Percentiles rank a stretch among this genome's conserved stretches.
Conservation (phyloP, 2,113 vertebrate species). For the Muntiacus muntjak region DNA sequence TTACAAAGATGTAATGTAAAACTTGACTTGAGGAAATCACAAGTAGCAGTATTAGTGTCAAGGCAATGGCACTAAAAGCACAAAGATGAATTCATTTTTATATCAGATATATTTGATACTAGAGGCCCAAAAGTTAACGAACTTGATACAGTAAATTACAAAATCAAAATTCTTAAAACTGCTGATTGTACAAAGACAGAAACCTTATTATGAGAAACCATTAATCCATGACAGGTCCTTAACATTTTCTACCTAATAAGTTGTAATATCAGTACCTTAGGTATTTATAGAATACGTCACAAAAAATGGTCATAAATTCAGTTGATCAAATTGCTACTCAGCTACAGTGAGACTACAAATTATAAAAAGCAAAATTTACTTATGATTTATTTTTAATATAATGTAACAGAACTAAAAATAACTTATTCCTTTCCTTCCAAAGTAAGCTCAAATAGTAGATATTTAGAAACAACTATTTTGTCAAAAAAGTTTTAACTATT, state of each 20-base stretch:
- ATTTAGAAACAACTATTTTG: not conserved
- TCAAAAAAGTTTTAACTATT: not conserved
- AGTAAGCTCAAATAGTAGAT: not conserved
- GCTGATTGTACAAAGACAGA: not conserved
- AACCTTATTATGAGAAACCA: not conserved
- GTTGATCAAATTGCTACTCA: not conserved
- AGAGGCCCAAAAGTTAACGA: not conserved
- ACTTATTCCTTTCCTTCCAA: not conserved
- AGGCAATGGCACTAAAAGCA: not conserved
- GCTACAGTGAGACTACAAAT: not conserved
- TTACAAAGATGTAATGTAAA: not conserved
- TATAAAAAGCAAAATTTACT: not conserved
- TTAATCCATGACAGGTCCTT: not conserved
- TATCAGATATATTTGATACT: not conserved
- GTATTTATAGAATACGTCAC: not conserved
- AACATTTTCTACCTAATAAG: not conserved
- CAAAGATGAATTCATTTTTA: not conserved
- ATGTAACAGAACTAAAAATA: not conserved
- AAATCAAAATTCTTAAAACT: not conserved
- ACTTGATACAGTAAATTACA: not conserved
- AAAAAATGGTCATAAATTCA: not conserved
- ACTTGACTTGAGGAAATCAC: not conserved
- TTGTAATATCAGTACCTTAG: not conserved
- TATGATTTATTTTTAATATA: not conserved
- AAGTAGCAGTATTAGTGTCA: not conserved